Evolutionary conservation across 2,797 vertebrate species (phyloP).

Genomic region (Tarsius wallacei): DNA sequence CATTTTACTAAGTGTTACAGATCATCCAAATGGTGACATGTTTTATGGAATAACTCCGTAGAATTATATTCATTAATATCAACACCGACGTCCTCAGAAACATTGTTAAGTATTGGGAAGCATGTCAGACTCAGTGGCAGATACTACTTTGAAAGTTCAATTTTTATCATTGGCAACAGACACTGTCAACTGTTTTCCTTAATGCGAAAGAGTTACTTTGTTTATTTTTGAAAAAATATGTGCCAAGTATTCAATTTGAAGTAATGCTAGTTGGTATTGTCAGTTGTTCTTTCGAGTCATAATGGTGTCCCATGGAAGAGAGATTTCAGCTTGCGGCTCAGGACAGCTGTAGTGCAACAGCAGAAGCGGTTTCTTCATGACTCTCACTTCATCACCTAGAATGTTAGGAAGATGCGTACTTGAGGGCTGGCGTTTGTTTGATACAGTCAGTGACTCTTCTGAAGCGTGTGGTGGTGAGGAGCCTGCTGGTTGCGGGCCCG

Average conservation of each 20-base stretch:
- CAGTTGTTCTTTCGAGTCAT: neutral
- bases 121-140: neutral
- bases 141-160: neutral
- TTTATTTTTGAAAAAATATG: neutral
- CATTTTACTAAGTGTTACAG: no score
- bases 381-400: neutral
- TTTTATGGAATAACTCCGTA: no score
- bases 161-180: neutral
- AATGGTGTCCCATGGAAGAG: neutral
- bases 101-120: neutral
- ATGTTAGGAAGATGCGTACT: neutral
- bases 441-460: no score
- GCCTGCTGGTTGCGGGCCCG: no score
- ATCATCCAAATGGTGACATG: no score
- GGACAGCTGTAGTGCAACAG: neutral
- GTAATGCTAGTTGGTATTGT: neutral
- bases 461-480: neutral
- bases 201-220: neutral
- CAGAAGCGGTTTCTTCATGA: neutral
- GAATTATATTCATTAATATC: neutral
- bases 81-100: neutral
- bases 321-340: neutral
- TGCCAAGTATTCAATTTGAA: neutral
- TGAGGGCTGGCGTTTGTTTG: neutral
- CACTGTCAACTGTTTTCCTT: neutral